Percentiles rank a stretch among this genome's conserved stretches.
Conservation (phyloP, 2,113 vertebrate genomes). For the Lophochroa leadbeateri region DNA sequence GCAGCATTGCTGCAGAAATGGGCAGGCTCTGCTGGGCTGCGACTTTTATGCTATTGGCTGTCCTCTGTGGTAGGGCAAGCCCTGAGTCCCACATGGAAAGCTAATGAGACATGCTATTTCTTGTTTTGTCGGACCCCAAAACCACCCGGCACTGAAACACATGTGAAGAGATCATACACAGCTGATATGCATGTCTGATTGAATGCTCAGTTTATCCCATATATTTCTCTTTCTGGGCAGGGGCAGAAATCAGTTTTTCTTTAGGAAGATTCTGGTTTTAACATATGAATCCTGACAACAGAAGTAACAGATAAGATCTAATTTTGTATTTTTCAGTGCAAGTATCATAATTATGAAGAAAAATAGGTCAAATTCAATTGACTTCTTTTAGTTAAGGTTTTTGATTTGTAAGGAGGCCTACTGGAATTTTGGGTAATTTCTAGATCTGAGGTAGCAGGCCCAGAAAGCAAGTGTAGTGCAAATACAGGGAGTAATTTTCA, state of each 20-base stretch:
- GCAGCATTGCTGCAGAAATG: background rate
- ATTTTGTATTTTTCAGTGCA: background rate
- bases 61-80: background rate
- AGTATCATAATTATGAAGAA: background rate
- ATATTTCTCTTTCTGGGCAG: background rate
- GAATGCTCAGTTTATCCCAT: background rate
- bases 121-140: background rate
- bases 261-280: background rate
- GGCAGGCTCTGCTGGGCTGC: background rate
- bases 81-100: fast-evolving
- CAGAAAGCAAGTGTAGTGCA: background rate
- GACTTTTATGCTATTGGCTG: background rate
- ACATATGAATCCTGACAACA: background rate
- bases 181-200: fast-evolving
- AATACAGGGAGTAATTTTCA: background rate
- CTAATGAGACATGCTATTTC: background rate
- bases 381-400: background rate
- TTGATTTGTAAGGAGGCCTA: background rate
- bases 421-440: background rate
- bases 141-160: background rate
- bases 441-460: background rate
- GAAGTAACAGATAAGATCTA: background rate
- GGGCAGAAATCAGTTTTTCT: background rate
- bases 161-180: background rate
- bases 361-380: background rate